Evolutionary conservation across 2,888 invertebrate genomes (phyloP).

Genomic region (Tetramorium bicarinatum): DNA sequence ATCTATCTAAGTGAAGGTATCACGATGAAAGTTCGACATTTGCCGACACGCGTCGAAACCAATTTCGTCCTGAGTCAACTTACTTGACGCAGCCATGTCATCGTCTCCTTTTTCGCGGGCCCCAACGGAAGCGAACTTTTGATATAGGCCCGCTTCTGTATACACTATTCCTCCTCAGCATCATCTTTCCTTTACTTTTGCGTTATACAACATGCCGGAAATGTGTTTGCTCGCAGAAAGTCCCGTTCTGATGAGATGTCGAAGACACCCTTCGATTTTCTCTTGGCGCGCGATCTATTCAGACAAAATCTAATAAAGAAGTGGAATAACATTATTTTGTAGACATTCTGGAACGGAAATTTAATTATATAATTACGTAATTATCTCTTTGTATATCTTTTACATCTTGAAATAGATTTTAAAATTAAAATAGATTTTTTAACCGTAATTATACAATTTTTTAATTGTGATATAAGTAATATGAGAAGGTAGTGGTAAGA

Average conservation of each 20-base stretch:
- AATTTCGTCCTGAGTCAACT: conserved; percentile 68
- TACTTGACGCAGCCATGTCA: conserved; percentile 47
- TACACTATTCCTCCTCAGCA: conserved; percentile 46
- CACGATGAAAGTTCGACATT: conserved; percentile 53
- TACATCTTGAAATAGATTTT: not conserved
- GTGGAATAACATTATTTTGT: conserved; percentile 6
- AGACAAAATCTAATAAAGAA: conserved; percentile 37
- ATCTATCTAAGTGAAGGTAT: conserved; percentile 56
- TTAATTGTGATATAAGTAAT: not conserved
- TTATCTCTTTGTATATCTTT: not conserved
- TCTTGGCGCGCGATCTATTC: not conserved
- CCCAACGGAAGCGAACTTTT: conserved; percentile 61
- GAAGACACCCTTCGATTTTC: conserved; percentile 50
- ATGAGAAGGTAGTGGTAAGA: not conserved
- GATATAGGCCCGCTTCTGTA: conserved; percentile 54
- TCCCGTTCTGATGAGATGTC: conserved; percentile 51
- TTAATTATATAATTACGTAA: conserved; percentile 21
- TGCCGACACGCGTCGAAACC: conserved; percentile 64
- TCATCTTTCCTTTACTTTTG: conserved; percentile 47
- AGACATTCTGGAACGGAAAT: conserved; percentile 11
- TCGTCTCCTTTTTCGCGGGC: conserved; percentile 56
- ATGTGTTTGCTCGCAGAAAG: conserved; percentile 60
- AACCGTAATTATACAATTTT: not conserved
- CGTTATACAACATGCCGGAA: conserved; percentile 56
- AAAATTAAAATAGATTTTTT: not conserved